Evolutionary conservation across 2,797 vertebrate species (phyloP).

Genomic region (Apodemus agrarius): DNA sequence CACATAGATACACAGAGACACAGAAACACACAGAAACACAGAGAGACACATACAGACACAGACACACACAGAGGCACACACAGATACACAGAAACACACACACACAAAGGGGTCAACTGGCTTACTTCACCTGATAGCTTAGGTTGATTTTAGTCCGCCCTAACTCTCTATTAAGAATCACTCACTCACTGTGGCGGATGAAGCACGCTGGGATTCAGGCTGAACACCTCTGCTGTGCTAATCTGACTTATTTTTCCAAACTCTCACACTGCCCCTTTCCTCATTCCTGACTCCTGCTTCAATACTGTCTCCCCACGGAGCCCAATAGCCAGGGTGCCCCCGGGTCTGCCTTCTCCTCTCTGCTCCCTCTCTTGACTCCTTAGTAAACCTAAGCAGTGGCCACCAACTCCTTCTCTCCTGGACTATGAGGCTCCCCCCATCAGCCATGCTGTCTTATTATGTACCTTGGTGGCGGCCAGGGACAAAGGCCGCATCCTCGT

Average conservation of each 20-base stretch:
- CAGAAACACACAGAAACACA: too few relatives aligned
- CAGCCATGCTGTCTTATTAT: neutral
- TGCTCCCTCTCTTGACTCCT: too few relatives aligned
- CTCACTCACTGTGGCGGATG: neutral
- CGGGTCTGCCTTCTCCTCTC: neutral
- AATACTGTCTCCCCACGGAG: accelerated
- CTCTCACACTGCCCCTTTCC: neutral
- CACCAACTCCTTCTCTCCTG: neutral
- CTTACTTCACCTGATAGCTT: neutral
- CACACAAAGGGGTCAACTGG: neutral
- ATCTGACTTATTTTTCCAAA: neutral
- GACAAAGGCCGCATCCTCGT: neutral
- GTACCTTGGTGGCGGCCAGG: neutral
- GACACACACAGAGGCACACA: too few relatives aligned
- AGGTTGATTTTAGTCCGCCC: neutral
- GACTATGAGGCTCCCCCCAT: neutral
- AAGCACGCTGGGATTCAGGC: neutral
- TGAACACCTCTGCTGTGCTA: neutral
- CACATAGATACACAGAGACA: too few relatives aligned
- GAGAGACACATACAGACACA: too few relatives aligned
- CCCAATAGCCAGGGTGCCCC: neutral
- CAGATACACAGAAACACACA: neutral
- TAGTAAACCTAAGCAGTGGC: neutral
- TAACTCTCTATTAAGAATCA: neutral
- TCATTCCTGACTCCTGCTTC: too few relatives aligned